Evolutionary conservation across 2,113 vertebrate genomes (phyloP).

Genomic region (Rousettus leschenaultii): DNA sequence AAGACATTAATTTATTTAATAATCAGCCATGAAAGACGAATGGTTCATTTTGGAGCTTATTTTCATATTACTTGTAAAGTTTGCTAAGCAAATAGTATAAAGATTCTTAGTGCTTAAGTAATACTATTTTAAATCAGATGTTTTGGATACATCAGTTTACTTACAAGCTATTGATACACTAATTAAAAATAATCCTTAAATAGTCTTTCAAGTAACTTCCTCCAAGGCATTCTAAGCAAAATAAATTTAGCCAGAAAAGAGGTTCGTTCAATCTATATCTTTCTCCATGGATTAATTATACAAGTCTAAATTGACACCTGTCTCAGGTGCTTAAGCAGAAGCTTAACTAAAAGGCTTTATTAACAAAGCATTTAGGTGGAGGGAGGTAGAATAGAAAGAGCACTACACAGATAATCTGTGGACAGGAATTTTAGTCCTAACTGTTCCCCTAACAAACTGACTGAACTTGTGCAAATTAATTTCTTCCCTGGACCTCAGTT

Average conservation of each 20-base stretch:
- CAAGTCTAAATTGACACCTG: slow-evolving; percentile 3
- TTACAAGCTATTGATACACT: background rate
- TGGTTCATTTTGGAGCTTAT: slow-evolving; percentile 27
- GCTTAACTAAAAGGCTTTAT: background rate
- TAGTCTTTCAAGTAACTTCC: slow-evolving; percentile 34
- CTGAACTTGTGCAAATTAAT: background rate
- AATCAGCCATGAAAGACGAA: background rate
- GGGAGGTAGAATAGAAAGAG: background rate
- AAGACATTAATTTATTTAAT: background rate
- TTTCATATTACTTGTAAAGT: slow-evolving; percentile 35
- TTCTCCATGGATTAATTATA: slow-evolving; percentile 30
- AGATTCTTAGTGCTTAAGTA: slow-evolving; percentile 29
- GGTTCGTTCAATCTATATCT: background rate
- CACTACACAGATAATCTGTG: background rate
- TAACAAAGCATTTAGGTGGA: background rate
- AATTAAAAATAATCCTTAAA: slow-evolving; percentile 33
- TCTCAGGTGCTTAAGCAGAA: slow-evolving; percentile 22
- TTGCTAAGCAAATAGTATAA: slow-evolving; percentile 16
- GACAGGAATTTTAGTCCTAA: background rate
- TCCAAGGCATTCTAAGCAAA: slow-evolving; percentile 28
- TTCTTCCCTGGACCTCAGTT: background rate
- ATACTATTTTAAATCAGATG: slow-evolving; percentile 23
- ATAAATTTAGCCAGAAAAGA: slow-evolving; percentile 31
- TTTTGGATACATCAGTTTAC: slow-evolving; percentile 21
- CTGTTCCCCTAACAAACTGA: background rate